Base-by-base conservation (phyloP, 1,140 invertebrate species). In the Papilio helenus region DNA sequence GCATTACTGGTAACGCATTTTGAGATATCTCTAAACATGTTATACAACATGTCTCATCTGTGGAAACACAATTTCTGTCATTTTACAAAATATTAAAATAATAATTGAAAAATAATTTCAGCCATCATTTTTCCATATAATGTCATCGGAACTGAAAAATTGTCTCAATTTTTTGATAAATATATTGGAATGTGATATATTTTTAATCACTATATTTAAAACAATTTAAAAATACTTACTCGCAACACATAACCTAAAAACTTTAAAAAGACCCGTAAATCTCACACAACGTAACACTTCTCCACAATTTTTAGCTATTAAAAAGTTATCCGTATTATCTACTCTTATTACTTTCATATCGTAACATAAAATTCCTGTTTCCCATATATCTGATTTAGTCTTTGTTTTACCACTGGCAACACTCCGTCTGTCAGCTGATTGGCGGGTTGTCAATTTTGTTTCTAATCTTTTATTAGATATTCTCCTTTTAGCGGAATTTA, bases 401-500 rank as follows among this genome's bases (percentile, higher is more conserved):
- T 83, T 85, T 86, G 80, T 72, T 81, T 76, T 81, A 3, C 44
- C 72, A 74, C 81, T 91, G 80, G 90, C 87, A 89, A 82, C 92
- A 90, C 88, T 93, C n/a, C 39, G 61, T 44, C 86, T 90, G 82
- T 89, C 89, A 86, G 80, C 83, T 16, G 88, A 88, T 26, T 88
- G 88, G 76, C 87, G 87, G 42, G 86, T 84, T 82, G 82, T 82
- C 83, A 88, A 0, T 65, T 76, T 80, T 79, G 79, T 89, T 42
- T 91, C 86, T 78, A 81, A 80, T 85, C 88, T 90, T 82, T 85
- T 91, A 26, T 81, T 81, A 0, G 79, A 77, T 39, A 92, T 55
- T 79, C 92, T 83, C 76, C 85, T 90, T 83, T 94, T 93, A 0
- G 90, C 92, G 4, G 88, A 81, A 34, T 83, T 91, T 18, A 95